Evolutionary conservation across 2,888 invertebrate genomes (phyloP), one percentile per base, ranked within the genome.

Genomic region (Tetramorium bicarinatum): DNA sequence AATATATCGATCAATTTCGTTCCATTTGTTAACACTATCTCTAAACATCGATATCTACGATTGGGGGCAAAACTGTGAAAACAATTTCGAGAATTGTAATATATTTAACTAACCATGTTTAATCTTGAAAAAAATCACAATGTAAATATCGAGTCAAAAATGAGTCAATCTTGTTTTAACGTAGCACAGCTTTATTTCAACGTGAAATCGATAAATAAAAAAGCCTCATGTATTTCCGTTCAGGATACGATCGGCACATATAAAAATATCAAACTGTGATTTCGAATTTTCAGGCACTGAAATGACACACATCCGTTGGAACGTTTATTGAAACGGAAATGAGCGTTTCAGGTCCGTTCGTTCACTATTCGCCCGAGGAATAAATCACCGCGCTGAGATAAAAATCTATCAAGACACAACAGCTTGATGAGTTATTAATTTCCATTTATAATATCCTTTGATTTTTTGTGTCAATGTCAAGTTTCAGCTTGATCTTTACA

Each of bases 241-340:
- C 75, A 29, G 44, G 47, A 59, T 59, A 74, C 18, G 21, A 47
- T 38, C 18, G 56, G 6, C 47, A 21, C 56, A 21, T 59, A 47
- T 75, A 74, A 80, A 80, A 80, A 75, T 49, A 80, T 61, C 56
- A 61, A 71, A 72, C 47, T 75, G 47, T 47, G 4, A 80, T 80
- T 74, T 74, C 59, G 34, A 75, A 80, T 80, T 80, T 80, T 74
- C 76, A 75, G 38, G 13, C 25, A 59, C 29, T 29, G 18, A 75
- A 80, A 80, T 38, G 47, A 21, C 34, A 59, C 18, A 74, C 76
- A 74, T 71, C 77, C 54, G 54, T 21, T 41, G 47, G 21, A 59
- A 59, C 56, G 75, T 59, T 54, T 79, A 74, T 79, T 79, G 75
- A 74, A 74, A 74, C 56, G 74, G 59, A 79, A 75, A 80, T 59